Percentiles rank a stretch among this genome's conserved stretches.
phyloP scores from a whole-genome alignment of 2,797 vertebrate genomes.

The Sphenodon punctatus region DNA sequence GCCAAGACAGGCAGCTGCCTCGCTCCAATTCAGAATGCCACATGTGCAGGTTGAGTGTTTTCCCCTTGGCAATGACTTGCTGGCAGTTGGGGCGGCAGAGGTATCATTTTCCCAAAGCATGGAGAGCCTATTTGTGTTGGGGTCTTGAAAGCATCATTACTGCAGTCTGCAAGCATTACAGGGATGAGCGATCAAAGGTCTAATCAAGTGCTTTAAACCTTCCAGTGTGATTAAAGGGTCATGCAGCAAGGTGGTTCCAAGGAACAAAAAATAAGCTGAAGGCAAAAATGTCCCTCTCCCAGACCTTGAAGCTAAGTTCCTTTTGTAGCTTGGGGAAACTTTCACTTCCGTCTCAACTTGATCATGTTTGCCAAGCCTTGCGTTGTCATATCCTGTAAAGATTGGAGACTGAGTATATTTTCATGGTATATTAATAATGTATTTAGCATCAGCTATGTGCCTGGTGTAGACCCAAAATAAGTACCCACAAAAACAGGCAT shows the following conservation, averaged over 20 bases:
- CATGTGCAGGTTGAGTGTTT: rapidly evolving
- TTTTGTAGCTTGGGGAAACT: neutral
- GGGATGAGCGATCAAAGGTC: neutral
- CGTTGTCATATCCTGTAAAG: too few relatives aligned
- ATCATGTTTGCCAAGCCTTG: too few relatives aligned
- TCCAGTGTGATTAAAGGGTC: neutral
- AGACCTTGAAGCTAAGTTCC: neutral
- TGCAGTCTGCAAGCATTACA: neutral
- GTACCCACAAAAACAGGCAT: too few relatives aligned
- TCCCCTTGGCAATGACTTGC: too few relatives aligned
- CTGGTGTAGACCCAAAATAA: too few relatives aligned
- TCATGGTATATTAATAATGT: too few relatives aligned
- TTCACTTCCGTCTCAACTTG: too few relatives aligned
- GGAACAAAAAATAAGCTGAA: neutral
- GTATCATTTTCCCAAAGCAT: neutral
- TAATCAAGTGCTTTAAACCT: neutral
- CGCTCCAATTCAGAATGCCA: neutral
- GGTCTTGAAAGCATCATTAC: neutral
- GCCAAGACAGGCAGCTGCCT: rapidly evolving
- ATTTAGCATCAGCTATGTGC: too few relatives aligned
- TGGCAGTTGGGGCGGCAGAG: neutral
- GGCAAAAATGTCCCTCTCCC: neutral
- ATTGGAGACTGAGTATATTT: too few relatives aligned
- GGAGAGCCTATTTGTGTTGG: neutral
- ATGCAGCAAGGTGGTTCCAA: neutral